Percentiles rank a stretch among this genome's conserved stretches.
phyloP scores from a whole-genome alignment of 2,113 vertebrate genomes.

The Hemicordylus capensis region DNA sequence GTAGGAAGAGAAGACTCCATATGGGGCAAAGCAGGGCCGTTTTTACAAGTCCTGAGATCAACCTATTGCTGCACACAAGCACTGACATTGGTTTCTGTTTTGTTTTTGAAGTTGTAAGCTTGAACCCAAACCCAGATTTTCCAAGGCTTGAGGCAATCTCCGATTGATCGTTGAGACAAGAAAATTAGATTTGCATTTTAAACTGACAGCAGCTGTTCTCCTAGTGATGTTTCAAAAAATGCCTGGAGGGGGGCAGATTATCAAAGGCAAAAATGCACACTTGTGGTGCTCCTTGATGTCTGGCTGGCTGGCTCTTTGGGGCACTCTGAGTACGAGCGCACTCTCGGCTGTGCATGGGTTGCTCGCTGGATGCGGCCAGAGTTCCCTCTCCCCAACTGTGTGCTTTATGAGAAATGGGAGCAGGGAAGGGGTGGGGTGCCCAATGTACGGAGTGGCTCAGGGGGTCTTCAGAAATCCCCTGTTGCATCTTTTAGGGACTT shows the following conservation, averaged over 20 bases:
- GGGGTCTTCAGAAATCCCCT: neutral
- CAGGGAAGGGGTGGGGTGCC: neutral
- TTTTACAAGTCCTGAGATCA: neutral
- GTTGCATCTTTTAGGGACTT: neutral
- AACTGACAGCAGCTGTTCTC: conserved; percentile 33
- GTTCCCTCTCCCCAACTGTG: neutral
- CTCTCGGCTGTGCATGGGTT: neutral
- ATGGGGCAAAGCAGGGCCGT: neutral
- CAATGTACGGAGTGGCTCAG: neutral
- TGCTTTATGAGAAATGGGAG: neutral
- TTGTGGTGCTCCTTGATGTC: neutral
- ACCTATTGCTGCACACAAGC: neutral
- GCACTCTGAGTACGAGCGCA: neutral
- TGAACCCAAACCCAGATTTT: neutral
- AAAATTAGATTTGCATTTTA: conserved; percentile 38
- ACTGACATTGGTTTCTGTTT: neutral
- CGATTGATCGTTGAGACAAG: neutral
- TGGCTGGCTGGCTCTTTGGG: neutral
- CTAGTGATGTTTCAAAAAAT: neutral
- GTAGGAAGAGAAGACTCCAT: neutral
- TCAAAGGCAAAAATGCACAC: neutral
- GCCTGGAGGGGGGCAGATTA: neutral
- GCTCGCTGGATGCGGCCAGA: neutral
- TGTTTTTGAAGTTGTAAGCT: neutral
- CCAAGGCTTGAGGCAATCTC: neutral